Evolutionary conservation across 2,888 invertebrate genomes (phyloP).

Genomic region (Ochlodes sylvanus): DNA sequence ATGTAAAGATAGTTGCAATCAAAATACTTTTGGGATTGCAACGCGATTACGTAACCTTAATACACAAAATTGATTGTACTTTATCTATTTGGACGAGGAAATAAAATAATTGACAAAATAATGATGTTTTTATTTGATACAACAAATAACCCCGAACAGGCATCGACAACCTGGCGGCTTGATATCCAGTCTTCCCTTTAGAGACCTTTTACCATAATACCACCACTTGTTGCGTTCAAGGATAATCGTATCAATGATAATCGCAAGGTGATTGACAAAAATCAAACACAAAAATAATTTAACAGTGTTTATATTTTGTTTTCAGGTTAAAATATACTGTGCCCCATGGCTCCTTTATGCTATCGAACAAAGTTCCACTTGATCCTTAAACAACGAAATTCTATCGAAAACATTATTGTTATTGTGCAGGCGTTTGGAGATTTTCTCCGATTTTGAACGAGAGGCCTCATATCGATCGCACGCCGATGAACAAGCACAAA

Average conservation of each 20-base stretch:
- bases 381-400: slow-evolving; percentile 39
- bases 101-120: slow-evolving; percentile 60
- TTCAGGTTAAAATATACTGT: slow-evolving; percentile 80
- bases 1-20: slow-evolving; percentile 51
- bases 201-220: too few relatives aligned
- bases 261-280: slow-evolving; percentile 41
- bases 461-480: slow-evolving; percentile 39
- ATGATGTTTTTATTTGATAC: slow-evolving; percentile 6
- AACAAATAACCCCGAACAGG: neutral
- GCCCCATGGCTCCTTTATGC: slow-evolving; percentile 74
- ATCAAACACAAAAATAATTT: slow-evolving; percentile 67
- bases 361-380: slow-evolving; percentile 47
- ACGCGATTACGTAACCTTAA: slow-evolving; percentile 60
- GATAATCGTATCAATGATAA: too few relatives aligned
- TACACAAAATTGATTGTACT: slow-evolving; percentile 73
- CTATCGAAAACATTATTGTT: slow-evolving; percentile 32
- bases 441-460: slow-evolving; percentile 31
- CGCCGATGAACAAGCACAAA: slow-evolving; percentile 73
- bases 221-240: too few relatives aligned
- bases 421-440: slow-evolving; percentile 34
- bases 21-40: slow-evolving; percentile 51
- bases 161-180: too few relatives aligned
- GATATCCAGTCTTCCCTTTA: too few relatives aligned
- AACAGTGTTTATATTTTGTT: slow-evolving; percentile 84
- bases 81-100: slow-evolving; percentile 68